Conservation (phyloP, 2,113 vertebrate genomes). For the Dipodomys stephensi region DNA sequence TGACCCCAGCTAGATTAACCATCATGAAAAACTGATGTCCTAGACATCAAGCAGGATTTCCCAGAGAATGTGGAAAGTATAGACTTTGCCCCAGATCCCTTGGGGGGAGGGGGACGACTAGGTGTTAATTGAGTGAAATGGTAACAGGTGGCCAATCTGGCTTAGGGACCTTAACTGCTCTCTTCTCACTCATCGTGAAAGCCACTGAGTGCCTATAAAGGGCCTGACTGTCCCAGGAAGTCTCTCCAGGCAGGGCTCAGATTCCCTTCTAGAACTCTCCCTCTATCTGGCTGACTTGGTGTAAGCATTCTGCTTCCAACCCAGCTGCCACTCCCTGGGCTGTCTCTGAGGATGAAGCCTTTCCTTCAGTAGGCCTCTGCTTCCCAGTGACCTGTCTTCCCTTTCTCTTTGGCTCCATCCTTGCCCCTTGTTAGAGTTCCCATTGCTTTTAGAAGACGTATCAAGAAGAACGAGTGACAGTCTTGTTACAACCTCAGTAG, state of each 20-base stretch:
- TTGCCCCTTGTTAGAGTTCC: neutral
- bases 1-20: neutral
- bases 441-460: neutral
- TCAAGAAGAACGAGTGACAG: neutral
- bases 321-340: neutral
- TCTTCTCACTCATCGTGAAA: neutral
- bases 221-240: conserved; percentile 26
- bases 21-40: neutral
- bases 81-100: neutral
- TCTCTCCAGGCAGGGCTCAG: conserved; percentile 7
- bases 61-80: neutral
- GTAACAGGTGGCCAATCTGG: conserved; percentile 47
- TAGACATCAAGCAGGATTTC: neutral
- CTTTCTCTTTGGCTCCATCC: neutral
- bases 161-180: conserved; percentile 6
- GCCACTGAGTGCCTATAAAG: conserved; percentile 36
- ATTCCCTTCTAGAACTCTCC: conserved; percentile 20
- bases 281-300: conserved; percentile 6
- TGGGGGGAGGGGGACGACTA: neutral
- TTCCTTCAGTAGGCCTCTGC: neutral
- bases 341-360: neutral
- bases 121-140: conserved; percentile 60
- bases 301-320: neutral
- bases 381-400: neutral
- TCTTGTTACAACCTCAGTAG: neutral